These are phyloP conservation scores for Parotocinclus haroldoi DNA, from an alignment of 2,797 vertebrate species.

Conservation along the genomic window DNA sequence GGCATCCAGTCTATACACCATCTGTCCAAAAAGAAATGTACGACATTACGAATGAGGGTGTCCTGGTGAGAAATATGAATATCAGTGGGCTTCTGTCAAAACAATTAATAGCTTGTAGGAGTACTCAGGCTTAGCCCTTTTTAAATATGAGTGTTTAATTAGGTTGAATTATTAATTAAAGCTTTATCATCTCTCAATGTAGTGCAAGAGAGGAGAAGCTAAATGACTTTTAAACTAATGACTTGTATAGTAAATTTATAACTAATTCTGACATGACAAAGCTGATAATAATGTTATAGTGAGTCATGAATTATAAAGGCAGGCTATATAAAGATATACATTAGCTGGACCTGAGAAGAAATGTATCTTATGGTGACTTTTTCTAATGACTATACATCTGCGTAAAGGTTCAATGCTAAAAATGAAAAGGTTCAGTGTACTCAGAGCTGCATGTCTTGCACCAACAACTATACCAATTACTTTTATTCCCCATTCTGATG, in stretches of 20 bases:
- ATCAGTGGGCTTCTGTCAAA: conserved; percentile 42
- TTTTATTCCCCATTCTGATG: too few species aligned
- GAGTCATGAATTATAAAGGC: conserved; percentile 50
- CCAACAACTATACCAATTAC: too few species aligned
- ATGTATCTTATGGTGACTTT: too few species aligned
- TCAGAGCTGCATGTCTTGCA: too few species aligned
- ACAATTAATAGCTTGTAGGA: conserved; percentile 50
- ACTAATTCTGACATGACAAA: conserved; percentile 54
- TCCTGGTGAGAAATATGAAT: conserved; percentile 42
- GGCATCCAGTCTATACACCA: conserved; percentile 10
- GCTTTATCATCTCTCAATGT: conserved; percentile 58
- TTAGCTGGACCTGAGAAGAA: conserved; percentile 32
- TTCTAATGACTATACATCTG: too few species aligned
- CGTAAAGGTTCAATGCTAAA: too few species aligned
- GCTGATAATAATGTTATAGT: conserved; percentile 52
- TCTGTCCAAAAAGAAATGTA: conserved; percentile 26
- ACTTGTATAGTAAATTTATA: conserved; percentile 49
- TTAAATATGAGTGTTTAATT: conserved; percentile 78
- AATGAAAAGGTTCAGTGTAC: too few species aligned
- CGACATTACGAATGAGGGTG: conserved; percentile 21
- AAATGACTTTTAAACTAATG: conserved; percentile 56
- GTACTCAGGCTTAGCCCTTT: conserved; percentile 45
- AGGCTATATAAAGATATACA: conserved; percentile 53
- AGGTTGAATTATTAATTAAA: conserved; percentile 71
- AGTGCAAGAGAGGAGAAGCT: conserved; percentile 40